Evolutionary conservation across 2,888 invertebrate genomes (phyloP).

Genomic region (Elegia similella): DNA sequence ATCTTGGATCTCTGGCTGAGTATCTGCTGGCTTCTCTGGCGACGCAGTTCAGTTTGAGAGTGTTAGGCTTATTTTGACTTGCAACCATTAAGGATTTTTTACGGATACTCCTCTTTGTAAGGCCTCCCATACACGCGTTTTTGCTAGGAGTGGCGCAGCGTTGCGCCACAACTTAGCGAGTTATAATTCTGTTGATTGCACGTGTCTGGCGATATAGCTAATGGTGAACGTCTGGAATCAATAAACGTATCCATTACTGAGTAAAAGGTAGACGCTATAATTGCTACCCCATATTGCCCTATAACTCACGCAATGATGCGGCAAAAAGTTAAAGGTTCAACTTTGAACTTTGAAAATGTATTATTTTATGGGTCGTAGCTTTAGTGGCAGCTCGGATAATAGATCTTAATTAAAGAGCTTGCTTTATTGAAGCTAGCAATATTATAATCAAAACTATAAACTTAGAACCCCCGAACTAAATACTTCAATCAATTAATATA

Average conservation of each 20-base stretch:
- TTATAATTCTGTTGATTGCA: constrained; percentile 14
- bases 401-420: too few species aligned
- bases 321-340: constrained; percentile 2
- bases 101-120: constrained; percentile 35
- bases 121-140: constrained; percentile 66
- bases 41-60: constrained; percentile 73
- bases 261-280: not conserved
- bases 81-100: constrained; percentile 81
- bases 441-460: too few species aligned
- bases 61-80: constrained; percentile 76
- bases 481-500: too few species aligned
- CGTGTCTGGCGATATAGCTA: not conserved
- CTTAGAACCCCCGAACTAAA: too few species aligned
- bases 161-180: constrained; percentile 49
- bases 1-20: constrained; percentile 80
- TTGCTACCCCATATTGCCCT: constrained; percentile 5
- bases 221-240: constrained; percentile 8
- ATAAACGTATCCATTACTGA: not conserved
- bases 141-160: constrained; percentile 47
- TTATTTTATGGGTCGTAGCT: not conserved
- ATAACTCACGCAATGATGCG: not conserved
- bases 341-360: not conserved
- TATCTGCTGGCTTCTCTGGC: constrained; percentile 76
- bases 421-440: too few species aligned
- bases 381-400: too few species aligned